These are phyloP conservation scores for Hyalella azteca DNA, from an alignment of 2,888 invertebrate species.

Conservation along the genomic window DNA sequence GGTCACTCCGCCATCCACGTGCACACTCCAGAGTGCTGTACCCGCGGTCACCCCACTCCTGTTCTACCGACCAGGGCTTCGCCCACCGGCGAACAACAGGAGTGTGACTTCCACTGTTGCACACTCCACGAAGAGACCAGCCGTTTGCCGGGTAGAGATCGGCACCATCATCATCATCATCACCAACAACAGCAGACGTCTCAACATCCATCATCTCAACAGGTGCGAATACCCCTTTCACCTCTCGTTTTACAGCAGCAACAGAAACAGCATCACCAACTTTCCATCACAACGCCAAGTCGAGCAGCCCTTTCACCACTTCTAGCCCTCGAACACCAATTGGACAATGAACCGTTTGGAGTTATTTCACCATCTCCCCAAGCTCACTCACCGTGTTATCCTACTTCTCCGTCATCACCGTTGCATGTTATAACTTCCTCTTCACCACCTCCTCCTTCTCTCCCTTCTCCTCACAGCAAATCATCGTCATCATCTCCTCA, in stretches of 20 bases:
- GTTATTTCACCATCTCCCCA: neutral
- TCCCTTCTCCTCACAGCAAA: neutral
- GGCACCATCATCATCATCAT: conserved; percentile 77
- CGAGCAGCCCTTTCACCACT: conserved; percentile 2
- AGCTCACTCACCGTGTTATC: too few species aligned
- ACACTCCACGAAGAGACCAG: conserved; percentile 91
- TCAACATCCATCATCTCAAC: conserved; percentile 31
- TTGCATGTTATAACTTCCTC: neutral
- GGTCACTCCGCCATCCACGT: conserved; percentile 77
- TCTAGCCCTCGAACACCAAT: conserved; percentile 11
- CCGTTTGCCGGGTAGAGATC: conserved; percentile 75
- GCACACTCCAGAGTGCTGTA: conserved; percentile 81
- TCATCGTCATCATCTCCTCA: conserved; percentile 19
- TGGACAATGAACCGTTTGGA: neutral
- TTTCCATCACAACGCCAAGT: neutral
- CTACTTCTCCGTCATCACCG: neutral
- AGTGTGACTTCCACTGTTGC: conserved; percentile 96
- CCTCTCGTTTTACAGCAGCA: conserved; percentile 1
- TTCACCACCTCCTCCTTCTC: neutral
- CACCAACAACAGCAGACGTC: conserved; percentile 31
- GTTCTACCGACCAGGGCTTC: conserved; percentile 52
- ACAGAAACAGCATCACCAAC: conserved; percentile 31
- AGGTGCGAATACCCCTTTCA: conserved; percentile 31
- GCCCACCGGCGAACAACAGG: conserved; percentile 64
- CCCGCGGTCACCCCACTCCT: conserved; percentile 66